phyloP scores from a whole-genome alignment of 2,888 invertebrate species.

The Trisateles emortualis region DNA sequence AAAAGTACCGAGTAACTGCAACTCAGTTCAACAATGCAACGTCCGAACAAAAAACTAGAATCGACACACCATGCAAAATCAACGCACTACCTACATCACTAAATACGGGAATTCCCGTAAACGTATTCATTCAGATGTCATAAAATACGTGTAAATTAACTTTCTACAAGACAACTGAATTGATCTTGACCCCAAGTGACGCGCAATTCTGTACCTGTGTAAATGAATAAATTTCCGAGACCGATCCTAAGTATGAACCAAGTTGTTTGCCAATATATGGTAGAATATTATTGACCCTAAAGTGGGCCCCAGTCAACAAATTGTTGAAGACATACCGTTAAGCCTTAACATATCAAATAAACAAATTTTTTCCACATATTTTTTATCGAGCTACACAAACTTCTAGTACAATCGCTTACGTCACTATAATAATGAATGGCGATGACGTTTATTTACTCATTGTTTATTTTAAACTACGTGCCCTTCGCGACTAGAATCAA shows the following conservation, averaged over 20 bases:
- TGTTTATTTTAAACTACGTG: conserved; percentile 14
- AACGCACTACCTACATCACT: no score
- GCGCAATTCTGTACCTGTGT: no score
- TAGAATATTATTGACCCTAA: not conserved
- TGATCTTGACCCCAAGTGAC: no score
- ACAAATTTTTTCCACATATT: not conserved
- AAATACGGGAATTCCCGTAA: no score
- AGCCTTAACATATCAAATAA: not conserved
- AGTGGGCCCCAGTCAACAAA: not conserved
- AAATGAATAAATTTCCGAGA: not conserved
- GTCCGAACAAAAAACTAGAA: no score
- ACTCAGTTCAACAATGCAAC: no score
- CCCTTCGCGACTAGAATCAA: conserved; percentile 24
- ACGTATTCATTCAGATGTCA: no score
- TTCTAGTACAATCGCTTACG: conserved; percentile 9
- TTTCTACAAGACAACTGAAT: no score
- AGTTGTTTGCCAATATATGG: not conserved
- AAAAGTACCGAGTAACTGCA: no score
- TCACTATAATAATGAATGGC: conserved; percentile 16
- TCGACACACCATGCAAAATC: no score
- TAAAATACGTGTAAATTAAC: no score
- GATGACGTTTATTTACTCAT: conserved; percentile 14
- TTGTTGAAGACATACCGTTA: not conserved
- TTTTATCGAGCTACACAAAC: not conserved
- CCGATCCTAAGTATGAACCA: not conserved